Base-by-base conservation (phyloP, 2,888 invertebrate species). In the Drosophila koepferae region DNA sequence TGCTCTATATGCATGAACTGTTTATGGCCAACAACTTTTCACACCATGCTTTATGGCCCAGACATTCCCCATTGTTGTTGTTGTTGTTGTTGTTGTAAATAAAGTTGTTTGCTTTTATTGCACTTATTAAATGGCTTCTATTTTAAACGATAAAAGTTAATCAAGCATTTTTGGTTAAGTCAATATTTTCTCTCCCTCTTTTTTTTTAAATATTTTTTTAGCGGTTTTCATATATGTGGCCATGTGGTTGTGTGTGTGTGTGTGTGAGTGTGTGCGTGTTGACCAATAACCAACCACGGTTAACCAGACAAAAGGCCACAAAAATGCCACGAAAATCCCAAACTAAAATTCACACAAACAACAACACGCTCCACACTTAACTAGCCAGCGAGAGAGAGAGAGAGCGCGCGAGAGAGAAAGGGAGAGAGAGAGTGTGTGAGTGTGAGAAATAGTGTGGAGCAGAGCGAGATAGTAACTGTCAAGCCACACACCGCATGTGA, bases 231-330 rank as follows among this genome's bases (percentile, higher is more conserved):
- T 60, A 41, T 58, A 65, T 20, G 20, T 60, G 56, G 51, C 48
- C 43, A 63, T 68, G 48, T 16, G 54, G 28, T 51, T 53, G 40
- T 16, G 16, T 54, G 44, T 53, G 46, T 58, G 65, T 48, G 72
- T 31, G 66, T 68, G 71, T 54, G 60, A 61, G 56, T 56, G 77
- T 77, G 80, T 77, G 77, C 60, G 77, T 88, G 89, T 83, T 89
- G 89, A 90, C 90, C 90, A 81, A 80, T 84, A 83, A 90, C 92
- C 92, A 92, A 92, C 91, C 90, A 91, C 89, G 92, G 91, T 91
- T 91, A 91, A 92, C 92, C 92, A 91, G 84, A 91, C 81, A 89
- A 91, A 90, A 91, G 91, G 92, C 91, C 92, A 89, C 92, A 92
- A 92, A 91, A 91, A 89, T 89, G 91, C 92, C 92, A 90, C 90